A percentile compares a stretch with the other conserved stretches of the same genome.
phyloP scores from a whole-genome alignment of 2,888 invertebrate genomes.

The Caenorhabditis sp. region DNA sequence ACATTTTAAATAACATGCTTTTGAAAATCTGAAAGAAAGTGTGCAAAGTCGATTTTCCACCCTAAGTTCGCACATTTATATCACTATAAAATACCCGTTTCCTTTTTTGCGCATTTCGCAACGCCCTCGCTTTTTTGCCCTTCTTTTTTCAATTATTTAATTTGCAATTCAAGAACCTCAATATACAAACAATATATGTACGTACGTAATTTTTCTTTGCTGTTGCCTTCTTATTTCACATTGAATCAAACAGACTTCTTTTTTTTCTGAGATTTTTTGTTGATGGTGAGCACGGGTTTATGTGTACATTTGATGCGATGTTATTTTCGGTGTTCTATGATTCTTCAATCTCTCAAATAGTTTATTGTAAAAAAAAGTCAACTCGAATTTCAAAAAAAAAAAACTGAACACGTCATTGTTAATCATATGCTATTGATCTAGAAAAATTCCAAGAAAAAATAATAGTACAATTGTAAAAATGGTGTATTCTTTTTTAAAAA shows the following conservation, averaged over 20 bases:
- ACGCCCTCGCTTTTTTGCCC: not conserved
- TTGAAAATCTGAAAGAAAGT: too few relatives aligned
- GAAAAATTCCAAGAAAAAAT: too few relatives aligned
- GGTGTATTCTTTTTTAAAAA: too few relatives aligned
- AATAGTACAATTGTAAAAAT: too few relatives aligned
- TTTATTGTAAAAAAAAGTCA: not conserved
- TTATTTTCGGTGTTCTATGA: not conserved
- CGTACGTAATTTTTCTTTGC: not conserved
- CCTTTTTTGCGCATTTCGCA: not conserved
- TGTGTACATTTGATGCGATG: not conserved
- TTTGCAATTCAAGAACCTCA: constrained; percentile 1
- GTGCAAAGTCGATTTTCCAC: too few relatives aligned
- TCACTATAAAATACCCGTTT: too few relatives aligned
- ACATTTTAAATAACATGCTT: too few relatives aligned
- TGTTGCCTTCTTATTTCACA: too few relatives aligned
- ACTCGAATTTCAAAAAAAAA: too few relatives aligned
- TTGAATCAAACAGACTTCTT: not conserved
- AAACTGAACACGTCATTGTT: too few relatives aligned
- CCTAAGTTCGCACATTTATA: too few relatives aligned
- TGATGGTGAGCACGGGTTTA: not conserved
- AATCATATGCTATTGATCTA: too few relatives aligned
- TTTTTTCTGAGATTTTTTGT: not conserved
- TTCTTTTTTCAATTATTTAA: not conserved
- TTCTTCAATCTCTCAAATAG: not conserved
- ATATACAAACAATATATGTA: not conserved